These are phyloP conservation scores for Motacilla tschutschensis DNA, from an alignment of 2,113 vertebrate genomes.

Conservation along the genomic window DNA sequence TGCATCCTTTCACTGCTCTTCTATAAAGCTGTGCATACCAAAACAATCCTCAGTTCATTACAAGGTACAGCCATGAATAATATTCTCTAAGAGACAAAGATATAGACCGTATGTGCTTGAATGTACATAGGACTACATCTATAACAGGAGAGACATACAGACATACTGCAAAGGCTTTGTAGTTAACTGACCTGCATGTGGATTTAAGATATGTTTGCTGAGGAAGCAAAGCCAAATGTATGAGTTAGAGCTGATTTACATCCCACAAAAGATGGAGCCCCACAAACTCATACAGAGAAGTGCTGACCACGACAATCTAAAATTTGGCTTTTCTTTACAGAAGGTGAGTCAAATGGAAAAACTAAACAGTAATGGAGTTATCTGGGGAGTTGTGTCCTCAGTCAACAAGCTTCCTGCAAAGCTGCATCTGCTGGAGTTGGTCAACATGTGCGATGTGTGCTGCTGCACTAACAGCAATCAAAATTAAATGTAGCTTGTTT, in stretches of 20 bases:
- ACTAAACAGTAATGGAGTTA: neutral
- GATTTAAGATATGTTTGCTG: neutral
- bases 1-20: neutral
- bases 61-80: neutral
- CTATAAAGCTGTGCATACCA: neutral
- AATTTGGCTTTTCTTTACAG: neutral
- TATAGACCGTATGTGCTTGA: neutral
- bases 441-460: rapidly evolving
- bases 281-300: neutral
- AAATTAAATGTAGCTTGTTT: neutral
- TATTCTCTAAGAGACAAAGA: neutral
- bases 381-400: neutral
- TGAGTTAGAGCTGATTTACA: neutral
- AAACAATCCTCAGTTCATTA: neutral
- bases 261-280: neutral
- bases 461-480: neutral
- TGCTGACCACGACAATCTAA: neutral
- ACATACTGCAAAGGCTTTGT: neutral
- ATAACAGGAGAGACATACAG: neutral
- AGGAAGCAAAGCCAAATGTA: neutral
- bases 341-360: neutral
- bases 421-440: neutral
- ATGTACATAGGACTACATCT: neutral
- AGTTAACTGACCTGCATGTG: neutral
- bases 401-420: neutral